A percentile compares a stretch with the other conserved stretches of the same genome.
Conservation (phyloP, 2,797 vertebrate genomes). For the Podarcis lilfordi region DNA sequence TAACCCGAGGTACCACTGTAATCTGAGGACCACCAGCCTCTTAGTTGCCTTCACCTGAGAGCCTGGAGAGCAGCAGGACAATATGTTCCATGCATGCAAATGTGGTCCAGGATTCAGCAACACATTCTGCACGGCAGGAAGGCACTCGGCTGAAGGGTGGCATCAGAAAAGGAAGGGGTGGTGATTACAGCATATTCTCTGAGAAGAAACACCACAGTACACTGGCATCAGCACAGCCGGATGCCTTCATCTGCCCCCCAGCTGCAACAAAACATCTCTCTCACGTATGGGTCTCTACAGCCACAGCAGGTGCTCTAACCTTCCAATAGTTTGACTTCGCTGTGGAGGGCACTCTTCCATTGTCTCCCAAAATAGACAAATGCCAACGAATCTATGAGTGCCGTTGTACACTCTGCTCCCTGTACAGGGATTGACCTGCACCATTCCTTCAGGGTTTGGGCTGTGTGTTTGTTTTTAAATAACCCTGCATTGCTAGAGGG, state of each 20-base stretch:
- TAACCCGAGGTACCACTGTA: too few species aligned
- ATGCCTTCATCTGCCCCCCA: too few species aligned
- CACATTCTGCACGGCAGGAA: not conserved
- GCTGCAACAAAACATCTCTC: too few species aligned
- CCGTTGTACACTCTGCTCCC: not conserved
- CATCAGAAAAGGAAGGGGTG: not conserved
- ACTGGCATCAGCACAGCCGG: too few species aligned
- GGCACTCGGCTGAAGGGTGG: not conserved
- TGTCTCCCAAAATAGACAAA: not conserved
- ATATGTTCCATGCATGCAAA: not conserved
- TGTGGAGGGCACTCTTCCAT: not conserved
- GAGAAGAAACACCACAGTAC: too few species aligned
- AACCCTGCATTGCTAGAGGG: not conserved
- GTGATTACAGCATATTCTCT: not conserved
- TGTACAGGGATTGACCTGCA: not conserved
- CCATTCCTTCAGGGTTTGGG: not conserved
- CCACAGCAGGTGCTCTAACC: too few species aligned
- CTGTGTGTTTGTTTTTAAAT: not conserved
- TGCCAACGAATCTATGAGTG: not conserved
- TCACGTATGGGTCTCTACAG: too few species aligned
- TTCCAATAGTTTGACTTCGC: not conserved
- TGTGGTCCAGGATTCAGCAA: not conserved
- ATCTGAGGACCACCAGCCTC: too few species aligned
- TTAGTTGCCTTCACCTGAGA: too few species aligned
- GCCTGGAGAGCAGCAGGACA: not conserved